A percentile compares a stretch with the other conserved stretches of the same genome.
Conservation (phyloP, 2,113 vertebrate genomes). For the Stomatorhinus ivindoensis region DNA sequence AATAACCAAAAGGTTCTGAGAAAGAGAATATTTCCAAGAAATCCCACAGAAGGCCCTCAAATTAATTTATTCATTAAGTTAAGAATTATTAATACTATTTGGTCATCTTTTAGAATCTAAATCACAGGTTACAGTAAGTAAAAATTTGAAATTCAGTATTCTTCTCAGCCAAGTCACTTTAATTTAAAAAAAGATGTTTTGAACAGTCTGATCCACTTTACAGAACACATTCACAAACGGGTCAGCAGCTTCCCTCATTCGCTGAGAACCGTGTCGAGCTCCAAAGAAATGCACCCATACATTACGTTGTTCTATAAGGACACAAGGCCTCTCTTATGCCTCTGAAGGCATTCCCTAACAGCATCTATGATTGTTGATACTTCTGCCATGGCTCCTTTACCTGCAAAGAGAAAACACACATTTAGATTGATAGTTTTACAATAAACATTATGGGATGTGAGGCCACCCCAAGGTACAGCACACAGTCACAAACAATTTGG, state of each 20-base stretch:
- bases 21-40: background rate
- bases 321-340: background rate
- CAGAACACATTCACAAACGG: background rate
- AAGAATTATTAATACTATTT: background rate
- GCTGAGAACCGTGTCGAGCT: background rate
- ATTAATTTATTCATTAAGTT: background rate
- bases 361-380: constrained; percentile 70
- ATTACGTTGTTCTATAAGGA: constrained; percentile 17
- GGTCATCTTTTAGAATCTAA: background rate
- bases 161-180: background rate
- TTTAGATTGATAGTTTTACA: background rate
- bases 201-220: background rate
- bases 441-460: background rate
- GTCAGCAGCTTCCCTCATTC: background rate
- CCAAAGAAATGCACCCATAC: background rate
- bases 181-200: background rate
- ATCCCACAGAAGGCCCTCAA: background rate
- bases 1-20: background rate
- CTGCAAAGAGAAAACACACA: constrained; percentile 49
- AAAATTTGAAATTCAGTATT: background rate
- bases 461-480: background rate
- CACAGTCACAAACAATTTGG: background rate
- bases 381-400: constrained; percentile 91
- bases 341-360: constrained; percentile 54
- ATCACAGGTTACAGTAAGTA: background rate